These are phyloP conservation scores for Podotricha telesiphe DNA, from an alignment of 2,888 invertebrate species.

Conservation along the genomic window DNA sequence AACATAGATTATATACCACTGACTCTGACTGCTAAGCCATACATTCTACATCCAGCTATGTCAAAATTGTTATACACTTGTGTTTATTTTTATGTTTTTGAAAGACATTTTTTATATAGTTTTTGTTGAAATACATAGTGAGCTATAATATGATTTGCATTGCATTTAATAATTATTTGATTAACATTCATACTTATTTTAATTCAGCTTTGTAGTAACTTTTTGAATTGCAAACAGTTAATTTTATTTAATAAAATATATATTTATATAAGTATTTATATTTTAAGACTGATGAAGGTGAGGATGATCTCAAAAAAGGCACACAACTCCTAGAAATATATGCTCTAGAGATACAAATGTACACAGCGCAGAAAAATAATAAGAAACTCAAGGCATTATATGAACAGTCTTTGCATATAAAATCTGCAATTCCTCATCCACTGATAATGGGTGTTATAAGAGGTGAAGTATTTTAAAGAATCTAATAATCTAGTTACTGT, in stretches of 20 bases:
- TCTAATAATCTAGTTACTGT: too few relatives aligned
- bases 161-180: too few relatives aligned
- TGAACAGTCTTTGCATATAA: constrained; percentile 98
- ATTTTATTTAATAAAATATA: background rate
- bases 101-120: too few relatives aligned
- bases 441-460: constrained; percentile 99
- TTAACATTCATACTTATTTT: too few relatives aligned
- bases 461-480: constrained; percentile 85
- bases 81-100: too few relatives aligned
- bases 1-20: too few relatives aligned
- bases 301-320: constrained; percentile 98
- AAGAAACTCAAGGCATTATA: constrained; percentile 98
- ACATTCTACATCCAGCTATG: too few relatives aligned
- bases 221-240: background rate
- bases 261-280: background rate
- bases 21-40: too few relatives aligned
- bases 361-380: constrained; percentile 99
- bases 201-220: too few relatives aligned
- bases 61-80: too few relatives aligned
- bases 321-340: constrained; percentile 99
- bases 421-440: constrained; percentile 99
- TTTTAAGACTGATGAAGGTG: constrained; percentile 95
- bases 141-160: too few relatives aligned
- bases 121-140: too few relatives aligned
- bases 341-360: constrained; percentile 99